A percentile compares a stretch with the other conserved stretches of the same genome.
Conservation (phyloP, 2,888 invertebrate genomes). For the Allacma fusca region DNA sequence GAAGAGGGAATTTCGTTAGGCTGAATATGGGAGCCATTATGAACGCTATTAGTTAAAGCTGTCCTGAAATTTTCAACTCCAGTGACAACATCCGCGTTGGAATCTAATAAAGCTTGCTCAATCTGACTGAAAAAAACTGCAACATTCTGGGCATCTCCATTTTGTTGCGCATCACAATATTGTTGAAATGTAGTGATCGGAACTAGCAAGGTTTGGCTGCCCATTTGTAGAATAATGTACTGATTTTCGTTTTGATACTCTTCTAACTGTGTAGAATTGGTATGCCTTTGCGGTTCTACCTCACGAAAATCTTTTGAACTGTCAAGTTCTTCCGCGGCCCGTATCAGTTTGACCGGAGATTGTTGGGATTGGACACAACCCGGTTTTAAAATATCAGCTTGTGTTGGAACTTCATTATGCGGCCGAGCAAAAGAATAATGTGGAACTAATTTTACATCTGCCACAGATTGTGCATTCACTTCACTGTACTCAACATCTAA, state of each 20-base stretch:
- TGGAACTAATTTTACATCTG: too few relatives aligned
- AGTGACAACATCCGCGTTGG: not conserved
- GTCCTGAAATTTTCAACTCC: not conserved
- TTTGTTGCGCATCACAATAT: conserved; percentile 34
- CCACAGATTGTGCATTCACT: too few relatives aligned
- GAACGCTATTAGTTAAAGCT: too few relatives aligned
- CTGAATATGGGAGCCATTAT: too few relatives aligned
- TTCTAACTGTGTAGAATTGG: not conserved
- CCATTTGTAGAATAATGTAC: conserved; percentile 28
- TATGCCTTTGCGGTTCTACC: not conserved
- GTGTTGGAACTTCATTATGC: too few relatives aligned
- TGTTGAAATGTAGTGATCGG: conserved; percentile 22
- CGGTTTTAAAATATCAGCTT: too few relatives aligned
- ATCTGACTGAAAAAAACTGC: conserved; percentile 1
- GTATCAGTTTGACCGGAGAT: too few relatives aligned
- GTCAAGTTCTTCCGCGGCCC: too few relatives aligned
- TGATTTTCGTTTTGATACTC: not conserved
- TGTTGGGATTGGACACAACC: too few relatives aligned
- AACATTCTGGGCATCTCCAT: conserved; percentile 14
- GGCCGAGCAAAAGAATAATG: too few relatives aligned
- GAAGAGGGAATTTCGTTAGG: too few relatives aligned
- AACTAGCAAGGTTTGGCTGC: conserved; percentile 17
- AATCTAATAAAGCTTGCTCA: conserved; percentile 8
- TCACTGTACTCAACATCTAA: not conserved
- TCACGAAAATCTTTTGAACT: too few relatives aligned